Conservation (phyloP, 2,797 vertebrate genomes). For the Sitta carolinensis region DNA sequence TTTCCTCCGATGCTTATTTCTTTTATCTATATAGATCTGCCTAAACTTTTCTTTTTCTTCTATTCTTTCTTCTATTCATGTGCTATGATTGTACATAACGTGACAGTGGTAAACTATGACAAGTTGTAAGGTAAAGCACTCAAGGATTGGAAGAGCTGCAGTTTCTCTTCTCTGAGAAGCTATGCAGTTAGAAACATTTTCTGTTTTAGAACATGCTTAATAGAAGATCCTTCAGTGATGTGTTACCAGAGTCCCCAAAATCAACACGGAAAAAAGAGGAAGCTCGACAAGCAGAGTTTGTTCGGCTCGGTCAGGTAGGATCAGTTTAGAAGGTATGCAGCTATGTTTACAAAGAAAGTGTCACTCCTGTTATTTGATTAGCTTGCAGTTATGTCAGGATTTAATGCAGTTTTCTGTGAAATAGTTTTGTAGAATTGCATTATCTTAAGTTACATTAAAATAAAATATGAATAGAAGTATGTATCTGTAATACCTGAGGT, state of each 20-base stretch:
- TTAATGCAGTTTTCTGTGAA: background rate
- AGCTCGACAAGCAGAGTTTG: constrained; percentile 95
- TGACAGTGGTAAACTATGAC: background rate
- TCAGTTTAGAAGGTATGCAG: background rate
- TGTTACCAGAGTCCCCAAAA: constrained; percentile 95
- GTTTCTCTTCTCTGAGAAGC: background rate
- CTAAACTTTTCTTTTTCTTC: background rate
- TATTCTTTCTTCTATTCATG: background rate
- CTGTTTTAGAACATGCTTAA: constrained; percentile 93
- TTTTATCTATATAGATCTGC: background rate
- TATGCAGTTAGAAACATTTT: background rate
- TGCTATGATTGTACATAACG: background rate
- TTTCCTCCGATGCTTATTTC: background rate
- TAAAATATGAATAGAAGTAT: background rate
- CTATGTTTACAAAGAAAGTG: background rate
- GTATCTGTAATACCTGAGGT: background rate
- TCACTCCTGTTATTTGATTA: background rate
- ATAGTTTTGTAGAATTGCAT: background rate
- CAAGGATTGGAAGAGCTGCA: background rate
- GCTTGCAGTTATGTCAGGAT: background rate
- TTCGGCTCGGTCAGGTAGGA: constrained; percentile 92
- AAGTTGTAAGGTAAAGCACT: background rate
- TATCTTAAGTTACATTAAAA: background rate
- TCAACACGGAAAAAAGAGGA: constrained; percentile 96
- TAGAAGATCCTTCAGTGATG: constrained; percentile 95